Evolutionary conservation across 1,140 invertebrate genomes (phyloP), one percentile per base, ranked within the genome.

Genomic region (Magallana ariakensis): DNA sequence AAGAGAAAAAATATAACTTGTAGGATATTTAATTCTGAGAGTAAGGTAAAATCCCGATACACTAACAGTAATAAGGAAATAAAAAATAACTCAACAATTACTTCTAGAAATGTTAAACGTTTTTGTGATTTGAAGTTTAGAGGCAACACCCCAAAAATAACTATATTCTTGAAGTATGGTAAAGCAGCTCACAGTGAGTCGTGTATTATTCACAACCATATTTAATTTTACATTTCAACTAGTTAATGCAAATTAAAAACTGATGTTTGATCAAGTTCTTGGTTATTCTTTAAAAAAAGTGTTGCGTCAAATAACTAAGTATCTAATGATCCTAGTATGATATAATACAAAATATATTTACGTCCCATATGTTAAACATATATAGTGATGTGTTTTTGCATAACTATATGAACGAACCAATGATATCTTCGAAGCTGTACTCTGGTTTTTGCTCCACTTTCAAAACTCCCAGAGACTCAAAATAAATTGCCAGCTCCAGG

Each of bases 361-460:
- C n/a, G n/a, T n/a, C n/a, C n/a, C n/a, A n/a, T n/a, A 11, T n/a
- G 0, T 13, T n/a, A 6, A 60, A 13, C 15, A 13, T 60, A 13
- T 60, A 13, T 60, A n/a, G 13, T 13, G 5, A 13, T 60, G 58
- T 16, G n/a, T 46, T 46, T 16, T 16, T 3, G 10, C 15, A 60
- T 13, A 16, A n/a, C 5, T n/a, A 13, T 1, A 10, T 46, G 22
- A 13, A 13, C 66, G 5, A 6, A 75, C 66, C 66, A 9, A 75
- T 26, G 10, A 75, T 75, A 75, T 75, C 66, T 75, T 26, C 66
- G 33, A 75, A 75, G 22, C 66, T 75, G 66, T 75, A 75, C 33
- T 75, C 66, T 0, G 66, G 66, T 11, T 26, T 26, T 13, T 75
- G 66, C 15, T 75, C 66, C 22, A 75, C 66, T 13, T 22, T 75